phyloP scores from a whole-genome alignment of 1,140 invertebrate genomes.

The Zaprionus ornatus region DNA sequence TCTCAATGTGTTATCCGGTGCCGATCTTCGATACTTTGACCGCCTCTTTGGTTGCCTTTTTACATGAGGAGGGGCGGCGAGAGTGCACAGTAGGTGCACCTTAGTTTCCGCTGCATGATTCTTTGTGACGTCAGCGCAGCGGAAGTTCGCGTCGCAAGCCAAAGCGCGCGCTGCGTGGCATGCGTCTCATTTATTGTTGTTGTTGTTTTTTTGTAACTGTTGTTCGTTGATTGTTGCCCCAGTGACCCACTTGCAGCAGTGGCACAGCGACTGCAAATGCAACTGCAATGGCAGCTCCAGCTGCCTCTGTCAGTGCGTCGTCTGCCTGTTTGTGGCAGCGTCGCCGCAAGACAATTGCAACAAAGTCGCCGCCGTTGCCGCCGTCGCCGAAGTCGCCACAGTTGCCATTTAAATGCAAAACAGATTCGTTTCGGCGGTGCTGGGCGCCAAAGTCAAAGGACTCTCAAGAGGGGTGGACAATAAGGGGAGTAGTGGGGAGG shows the following conservation, averaged over 20 bases:
- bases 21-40: too few relatives aligned
- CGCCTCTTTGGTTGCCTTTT: too few relatives aligned
- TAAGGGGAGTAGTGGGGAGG: not conserved
- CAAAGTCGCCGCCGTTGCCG: slow-evolving; percentile 58
- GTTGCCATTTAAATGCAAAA: slow-evolving; percentile 71
- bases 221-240: slow-evolving; percentile 67
- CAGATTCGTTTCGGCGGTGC: slow-evolving; percentile 45
- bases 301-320: not conserved
- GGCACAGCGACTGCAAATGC: slow-evolving; percentile 2
- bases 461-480: not conserved
- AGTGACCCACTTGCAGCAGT: slow-evolving; percentile 63
- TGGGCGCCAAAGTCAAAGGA: slow-evolving; percentile 45
- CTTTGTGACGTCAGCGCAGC: slow-evolving; percentile 1
- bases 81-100: not conserved
- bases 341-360: slow-evolving; percentile 65
- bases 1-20: too few relatives aligned
- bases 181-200: slow-evolving; percentile 28
- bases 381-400: slow-evolving; percentile 31
- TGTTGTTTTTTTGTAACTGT: slow-evolving; percentile 31
- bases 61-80: not conserved
- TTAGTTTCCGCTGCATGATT: not conserved
- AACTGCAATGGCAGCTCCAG: not conserved
- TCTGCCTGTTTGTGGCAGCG: slow-evolving; percentile 40
- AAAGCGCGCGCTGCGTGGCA: not conserved
- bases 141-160: slow-evolving; percentile 2